These are phyloP conservation scores for Actinemys pallida DNA, from an alignment of 2,113 vertebrate genomes.

Conservation along the genomic window DNA sequence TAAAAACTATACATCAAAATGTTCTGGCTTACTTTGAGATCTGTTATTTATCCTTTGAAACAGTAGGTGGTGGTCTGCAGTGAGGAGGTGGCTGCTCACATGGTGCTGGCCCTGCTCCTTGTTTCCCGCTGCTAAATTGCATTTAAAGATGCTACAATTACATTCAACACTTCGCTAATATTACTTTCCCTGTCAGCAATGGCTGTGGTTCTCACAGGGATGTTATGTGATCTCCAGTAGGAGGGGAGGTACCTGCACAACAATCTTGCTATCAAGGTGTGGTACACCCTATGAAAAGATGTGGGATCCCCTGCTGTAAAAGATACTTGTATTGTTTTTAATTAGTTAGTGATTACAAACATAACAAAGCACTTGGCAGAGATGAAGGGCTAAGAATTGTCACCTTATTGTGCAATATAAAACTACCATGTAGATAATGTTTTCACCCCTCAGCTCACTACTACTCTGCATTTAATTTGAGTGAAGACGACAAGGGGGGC, in stretches of 20 bases:
- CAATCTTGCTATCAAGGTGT: background rate
- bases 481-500: background rate
- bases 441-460: too few species aligned
- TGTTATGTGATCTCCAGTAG: background rate
- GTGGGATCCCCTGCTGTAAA: background rate
- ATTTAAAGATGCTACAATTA: background rate
- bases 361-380: background rate
- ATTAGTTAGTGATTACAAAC: background rate
- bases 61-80: too few species aligned
- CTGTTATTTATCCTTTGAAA: too few species aligned
- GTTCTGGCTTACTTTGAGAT: too few species aligned
- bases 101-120: background rate
- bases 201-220: background rate
- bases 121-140: background rate
- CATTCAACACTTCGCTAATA: background rate
- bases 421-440: background rate
- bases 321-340: background rate
- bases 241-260: background rate
- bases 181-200: background rate
- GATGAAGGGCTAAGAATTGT: background rate
- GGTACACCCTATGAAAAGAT: background rate
- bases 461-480: background rate
- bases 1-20: too few species aligned
- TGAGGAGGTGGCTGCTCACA: too few species aligned
- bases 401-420: background rate